phyloP scores from a whole-genome alignment of 2,888 invertebrate genomes.

The Ormia ochracea region DNA sequence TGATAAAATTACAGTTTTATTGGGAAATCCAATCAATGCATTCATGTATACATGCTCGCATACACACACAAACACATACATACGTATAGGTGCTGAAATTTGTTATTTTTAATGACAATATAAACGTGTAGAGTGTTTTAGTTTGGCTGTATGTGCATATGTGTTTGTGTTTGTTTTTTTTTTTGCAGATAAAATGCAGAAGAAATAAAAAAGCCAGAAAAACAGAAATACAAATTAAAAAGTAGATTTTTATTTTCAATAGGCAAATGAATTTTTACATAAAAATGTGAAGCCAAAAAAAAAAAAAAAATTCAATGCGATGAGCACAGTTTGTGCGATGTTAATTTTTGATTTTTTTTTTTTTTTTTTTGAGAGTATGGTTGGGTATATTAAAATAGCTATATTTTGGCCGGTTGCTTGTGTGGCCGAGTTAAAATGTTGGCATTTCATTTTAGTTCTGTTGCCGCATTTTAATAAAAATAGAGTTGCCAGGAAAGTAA shows the following conservation, averaged over 20 bases:
- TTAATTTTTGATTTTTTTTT: background rate
- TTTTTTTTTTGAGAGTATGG: background rate
- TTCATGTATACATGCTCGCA: background rate
- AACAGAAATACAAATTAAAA: conserved; percentile 57
- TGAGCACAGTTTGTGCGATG: conserved; percentile 4
- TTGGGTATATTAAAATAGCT: background rate
- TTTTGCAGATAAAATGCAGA: conserved; percentile 55
- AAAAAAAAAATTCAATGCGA: background rate
- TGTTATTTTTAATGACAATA: conserved; percentile 15
- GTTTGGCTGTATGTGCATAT: background rate
- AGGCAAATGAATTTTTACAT: background rate
- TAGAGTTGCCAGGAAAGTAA: conserved; percentile 7
- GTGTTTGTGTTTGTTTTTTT: background rate
- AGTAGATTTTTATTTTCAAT: conserved; percentile 6
- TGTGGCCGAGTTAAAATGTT: conserved; percentile 19
- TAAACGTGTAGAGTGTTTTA: background rate
- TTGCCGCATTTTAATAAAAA: conserved; percentile 22
- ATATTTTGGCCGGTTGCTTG: background rate
- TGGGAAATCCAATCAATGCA: conserved; percentile 31
- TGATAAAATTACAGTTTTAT: conserved; percentile 53
- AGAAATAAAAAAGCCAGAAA: conserved; percentile 22
- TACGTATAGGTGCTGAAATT: background rate
- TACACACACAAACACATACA: background rate
- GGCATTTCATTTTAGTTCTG: conserved; percentile 13
- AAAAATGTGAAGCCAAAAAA: background rate